Base-by-base conservation (phyloP, 2,888 invertebrate genomes). In the Xanthorhoe spadicearia region DNA sequence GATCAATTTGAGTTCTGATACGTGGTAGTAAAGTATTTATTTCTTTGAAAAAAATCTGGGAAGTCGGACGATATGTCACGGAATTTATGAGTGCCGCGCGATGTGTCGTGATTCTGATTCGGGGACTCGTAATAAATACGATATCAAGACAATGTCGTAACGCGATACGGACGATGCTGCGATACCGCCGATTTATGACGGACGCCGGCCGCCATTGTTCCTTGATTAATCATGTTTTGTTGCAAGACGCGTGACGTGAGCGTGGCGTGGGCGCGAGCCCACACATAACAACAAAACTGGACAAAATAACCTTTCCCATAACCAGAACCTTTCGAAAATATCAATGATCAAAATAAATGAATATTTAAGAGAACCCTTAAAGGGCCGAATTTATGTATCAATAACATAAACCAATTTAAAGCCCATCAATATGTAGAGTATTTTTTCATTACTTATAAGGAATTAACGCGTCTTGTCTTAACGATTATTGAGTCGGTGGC, bases 121-220 rank as follows among this genome's bases (percentile, higher is more conserved):
- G 81, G 84, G 85, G 80, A 82, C 81, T 81, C 75, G 84, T 84
- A 87, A 89, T 89, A 89, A 88, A 89, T 89, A 87, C 83, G 82
- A 87, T 89, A 90, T 89, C 86, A 89, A 84, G 84, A 87, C 88
- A 89, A 88, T 86, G 88, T 88, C 84, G 90, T 89, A 91, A 91
- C 79, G 85, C 83, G 89, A 90, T 89, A 86, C 86, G 80, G 77
- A 84, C 83, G 90, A 87, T 88, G 84, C 83, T 74, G 76, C 82
- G 89, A 90, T 90, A 89, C 79, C 77, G 65, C 80, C 83, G 86
- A 90, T 88, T 89, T 90, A 90, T 90, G 87, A 85, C 81, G 80
- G 75, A 81, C 83, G 77, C 75, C 74, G 78, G 74, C 76, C 77
- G 77, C 79, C 77, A 78, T 82, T 80, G 79, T 79, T 77, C 74